Conservation (phyloP, 2,797 vertebrate species). For the Centroberyx gerrardi region DNA sequence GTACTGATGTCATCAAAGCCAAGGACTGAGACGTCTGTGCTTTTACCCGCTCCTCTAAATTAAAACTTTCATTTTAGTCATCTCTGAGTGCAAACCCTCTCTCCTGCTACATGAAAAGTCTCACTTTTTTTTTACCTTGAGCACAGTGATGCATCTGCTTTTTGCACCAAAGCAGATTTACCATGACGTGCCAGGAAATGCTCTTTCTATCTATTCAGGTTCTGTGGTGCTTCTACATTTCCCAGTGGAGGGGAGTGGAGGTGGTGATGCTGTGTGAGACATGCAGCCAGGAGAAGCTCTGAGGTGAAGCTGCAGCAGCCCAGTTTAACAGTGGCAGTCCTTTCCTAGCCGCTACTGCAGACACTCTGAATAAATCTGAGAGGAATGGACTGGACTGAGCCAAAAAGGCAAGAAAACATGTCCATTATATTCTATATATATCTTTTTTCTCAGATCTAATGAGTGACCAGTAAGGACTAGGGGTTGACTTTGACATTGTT, state of each 20-base stretch:
- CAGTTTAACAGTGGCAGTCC: conserved; percentile 11
- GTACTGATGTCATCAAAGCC: neutral
- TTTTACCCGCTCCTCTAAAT: neutral
- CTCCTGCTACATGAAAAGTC: conserved; percentile 16
- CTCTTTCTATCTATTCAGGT: neutral
- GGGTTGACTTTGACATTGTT: neutral
- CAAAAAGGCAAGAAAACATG: neutral
- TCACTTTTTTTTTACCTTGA: neutral
- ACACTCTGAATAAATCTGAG: neutral
- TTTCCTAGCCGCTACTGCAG: conserved; percentile 4
- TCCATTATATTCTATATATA: too few species aligned
- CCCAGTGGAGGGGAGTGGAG: neutral
- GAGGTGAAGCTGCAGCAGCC: conserved; percentile 1
- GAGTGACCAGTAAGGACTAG: neutral
- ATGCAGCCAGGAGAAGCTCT: conserved; percentile 48
- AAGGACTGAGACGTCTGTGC: neutral
- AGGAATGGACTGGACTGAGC: neutral
- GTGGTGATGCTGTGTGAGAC: conserved; percentile 28
- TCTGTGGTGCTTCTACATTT: neutral
- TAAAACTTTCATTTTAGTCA: conserved; percentile 3
- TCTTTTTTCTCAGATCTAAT: neutral
- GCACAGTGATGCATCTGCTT: neutral
- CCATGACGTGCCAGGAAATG: neutral
- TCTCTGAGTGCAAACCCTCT: conserved; percentile 21
- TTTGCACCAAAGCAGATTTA: conserved; percentile 19